Percentiles rank a stretch among this genome's conserved stretches.
phyloP scores from a whole-genome alignment of 64 coral and sea anemone species.

The Montipora sp. region DNA sequence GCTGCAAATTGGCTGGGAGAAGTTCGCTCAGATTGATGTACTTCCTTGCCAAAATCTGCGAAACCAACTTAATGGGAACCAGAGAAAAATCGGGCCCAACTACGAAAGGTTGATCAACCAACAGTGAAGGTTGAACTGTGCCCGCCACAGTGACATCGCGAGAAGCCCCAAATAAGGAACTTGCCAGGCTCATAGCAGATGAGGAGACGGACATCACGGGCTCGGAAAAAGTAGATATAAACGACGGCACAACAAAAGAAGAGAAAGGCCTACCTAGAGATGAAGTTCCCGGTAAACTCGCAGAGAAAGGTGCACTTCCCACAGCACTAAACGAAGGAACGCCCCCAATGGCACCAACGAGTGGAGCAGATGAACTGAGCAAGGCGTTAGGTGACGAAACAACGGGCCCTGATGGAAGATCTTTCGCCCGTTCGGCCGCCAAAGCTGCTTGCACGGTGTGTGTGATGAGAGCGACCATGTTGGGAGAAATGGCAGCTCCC shows the following conservation, averaged over 20 bases:
- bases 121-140: not conserved
- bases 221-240: not conserved
- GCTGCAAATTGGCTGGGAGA: not conserved
- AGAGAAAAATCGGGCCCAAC: constrained; percentile 31
- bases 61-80: not conserved
- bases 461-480: no score
- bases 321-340: no score
- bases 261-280: not conserved
- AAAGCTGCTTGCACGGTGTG: no score
- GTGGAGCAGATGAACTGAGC: no score
- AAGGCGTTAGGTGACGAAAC: no score
- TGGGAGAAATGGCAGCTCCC: no score
- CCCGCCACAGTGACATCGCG: not conserved
- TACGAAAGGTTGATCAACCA: not conserved
- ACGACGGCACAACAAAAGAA: not conserved
- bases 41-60: not conserved
- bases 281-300: not conserved
- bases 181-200: not conserved
- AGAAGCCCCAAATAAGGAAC: not conserved
- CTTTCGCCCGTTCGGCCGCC: no score
- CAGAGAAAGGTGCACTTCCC: no score
- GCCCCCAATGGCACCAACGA: no score
- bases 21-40: not conserved
- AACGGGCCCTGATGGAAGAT: no score
- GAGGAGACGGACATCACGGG: not conserved